phyloP scores from a whole-genome alignment of 2,113 vertebrate species.

The Abramis brama region DNA sequence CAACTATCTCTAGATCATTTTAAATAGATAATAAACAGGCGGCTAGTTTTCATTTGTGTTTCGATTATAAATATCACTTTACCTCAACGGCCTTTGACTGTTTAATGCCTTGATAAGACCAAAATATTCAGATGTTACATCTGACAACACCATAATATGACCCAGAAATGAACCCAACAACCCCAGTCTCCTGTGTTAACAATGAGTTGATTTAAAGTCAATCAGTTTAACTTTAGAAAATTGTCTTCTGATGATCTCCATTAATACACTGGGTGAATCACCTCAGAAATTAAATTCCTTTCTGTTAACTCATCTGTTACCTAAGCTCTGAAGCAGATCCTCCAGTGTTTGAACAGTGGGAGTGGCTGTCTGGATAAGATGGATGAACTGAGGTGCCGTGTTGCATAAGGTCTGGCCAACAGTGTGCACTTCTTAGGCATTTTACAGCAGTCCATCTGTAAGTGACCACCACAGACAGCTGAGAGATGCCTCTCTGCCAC shows the following conservation, averaged over 20 bases:
- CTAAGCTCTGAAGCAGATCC: not conserved
- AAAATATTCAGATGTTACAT: not conserved
- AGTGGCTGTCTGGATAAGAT: constrained; percentile 16
- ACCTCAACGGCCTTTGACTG: not conserved
- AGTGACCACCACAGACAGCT: not conserved
- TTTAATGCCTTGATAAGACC: not conserved
- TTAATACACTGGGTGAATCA: not conserved
- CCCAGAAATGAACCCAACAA: not conserved
- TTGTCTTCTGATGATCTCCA: not conserved
- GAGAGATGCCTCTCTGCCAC: not conserved
- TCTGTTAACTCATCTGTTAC: constrained; percentile 3
- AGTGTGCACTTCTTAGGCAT: not conserved
- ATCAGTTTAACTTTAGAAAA: not conserved
- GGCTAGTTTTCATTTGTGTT: too few relatives aligned
- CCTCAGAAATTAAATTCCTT: not conserved
- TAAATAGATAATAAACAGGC: not conserved
- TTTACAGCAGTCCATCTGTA: not conserved
- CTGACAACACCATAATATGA: not conserved
- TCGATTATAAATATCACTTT: too few relatives aligned
- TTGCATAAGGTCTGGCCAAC: not conserved
- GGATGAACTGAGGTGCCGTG: constrained; percentile 7
- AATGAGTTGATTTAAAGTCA: not conserved
- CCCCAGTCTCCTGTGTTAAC: too few relatives aligned
- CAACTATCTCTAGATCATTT: not conserved
- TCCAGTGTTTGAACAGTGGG: constrained; percentile 22